Base-by-base conservation (phyloP, 2,888 invertebrate genomes). In the Onchidella celtica region DNA sequence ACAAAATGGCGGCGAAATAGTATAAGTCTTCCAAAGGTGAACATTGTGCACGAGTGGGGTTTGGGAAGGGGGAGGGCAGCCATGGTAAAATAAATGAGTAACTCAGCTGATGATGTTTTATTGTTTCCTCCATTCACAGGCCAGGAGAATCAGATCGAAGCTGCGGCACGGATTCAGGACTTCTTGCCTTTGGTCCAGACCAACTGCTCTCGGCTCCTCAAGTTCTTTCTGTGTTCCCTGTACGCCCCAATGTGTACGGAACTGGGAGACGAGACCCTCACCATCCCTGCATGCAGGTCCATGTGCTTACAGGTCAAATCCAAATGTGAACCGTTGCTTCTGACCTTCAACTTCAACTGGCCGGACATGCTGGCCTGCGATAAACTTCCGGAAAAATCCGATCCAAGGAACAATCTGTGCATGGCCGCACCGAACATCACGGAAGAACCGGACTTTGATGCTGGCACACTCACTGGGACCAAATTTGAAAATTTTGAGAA, bases 191-290 rank as follows among this genome's bases (percentile, higher is more conserved):
- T 97, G 83, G 95, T 97, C 78, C 95, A 96, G 87, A 96, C 96
- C 90, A 96, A 96, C 75, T 97, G 97, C 92, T 97, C 97, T 3
- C 94, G 95, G 81, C 96, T 97, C 90, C 95, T 97, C 63, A 95
- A 96, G 87, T 96, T 98, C 93, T 96, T 98, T 91, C 95, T 98
- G 84, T 98, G 98, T 94, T 97, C 97, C 24, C 96, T 97, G 76
- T 97, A 97, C 93, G 96, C 97, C 14, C 98, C 98, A 57, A 96
- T 98, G 93, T 98, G 98, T 94, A 97, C 97, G 40, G 96, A 96
- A 90, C 96, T 97, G 93, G 96, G 97, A 85, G 95, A 96, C 36
- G 96, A 96, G 88, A 96, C 97, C 0, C 86, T 93, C 68, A 89
- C 91, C 61, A 97, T 98, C 84, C 96, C 96, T 83, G 96, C 97